phyloP scores from a whole-genome alignment of 2,113 vertebrate genomes.

The Saiga tatarica region DNA sequence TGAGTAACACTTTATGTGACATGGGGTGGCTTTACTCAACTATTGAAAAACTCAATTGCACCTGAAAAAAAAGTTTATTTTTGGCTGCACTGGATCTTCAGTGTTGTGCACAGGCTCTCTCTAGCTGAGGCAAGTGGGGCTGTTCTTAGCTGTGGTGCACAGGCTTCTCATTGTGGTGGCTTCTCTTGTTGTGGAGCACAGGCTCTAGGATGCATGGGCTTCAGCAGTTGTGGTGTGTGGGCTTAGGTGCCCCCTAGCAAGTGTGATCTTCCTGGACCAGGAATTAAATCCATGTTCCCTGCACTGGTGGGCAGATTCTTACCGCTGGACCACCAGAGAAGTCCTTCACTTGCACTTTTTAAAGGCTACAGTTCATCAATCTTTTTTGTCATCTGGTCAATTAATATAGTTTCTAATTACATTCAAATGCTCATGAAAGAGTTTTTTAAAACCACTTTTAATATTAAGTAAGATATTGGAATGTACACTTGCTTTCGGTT shows the following conservation, averaged over 20 bases:
- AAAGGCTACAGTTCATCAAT: not conserved
- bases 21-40: not conserved
- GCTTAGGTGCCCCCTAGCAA: not conserved
- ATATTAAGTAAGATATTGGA: not conserved
- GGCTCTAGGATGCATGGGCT: not conserved
- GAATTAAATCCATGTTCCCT: not conserved
- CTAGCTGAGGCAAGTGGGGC: not conserved
- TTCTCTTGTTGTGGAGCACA: not conserved
- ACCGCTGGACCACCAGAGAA: not conserved
- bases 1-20: not conserved
- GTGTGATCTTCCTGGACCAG: not conserved
- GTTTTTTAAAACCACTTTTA: not conserved
- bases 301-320: not conserved
- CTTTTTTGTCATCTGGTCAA: not conserved
- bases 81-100: not conserved
- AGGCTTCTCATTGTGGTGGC: not conserved
- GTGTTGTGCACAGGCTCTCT: not conserved
- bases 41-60: not conserved
- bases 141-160: not conserved
- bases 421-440: not conserved
- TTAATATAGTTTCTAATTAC: not conserved
- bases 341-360: not conserved
- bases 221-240: not conserved
- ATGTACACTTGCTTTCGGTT: not conserved
- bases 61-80: not conserved